Base-by-base conservation (phyloP, 2,888 invertebrate genomes). In the Ectobius pallidus region DNA sequence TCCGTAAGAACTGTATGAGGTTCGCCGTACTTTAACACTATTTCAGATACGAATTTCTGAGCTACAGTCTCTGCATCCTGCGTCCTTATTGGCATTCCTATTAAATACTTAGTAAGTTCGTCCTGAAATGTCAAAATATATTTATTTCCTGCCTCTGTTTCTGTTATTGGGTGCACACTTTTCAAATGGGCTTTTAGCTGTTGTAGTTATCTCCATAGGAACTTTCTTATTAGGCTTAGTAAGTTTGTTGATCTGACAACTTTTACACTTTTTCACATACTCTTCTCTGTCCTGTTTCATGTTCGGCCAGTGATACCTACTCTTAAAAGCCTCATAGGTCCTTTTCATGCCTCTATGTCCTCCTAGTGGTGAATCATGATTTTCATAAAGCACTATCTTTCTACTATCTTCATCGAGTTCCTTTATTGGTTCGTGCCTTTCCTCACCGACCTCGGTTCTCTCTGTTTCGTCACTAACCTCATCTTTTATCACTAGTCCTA, bases 51-150 rank as follows among this genome's bases (percentile, higher is more conserved):
- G 18, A 79, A 69, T 9, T 61, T 73, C 32, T 74, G 67, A 0
- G 81, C 80, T 7, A 81, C 76, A 0, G 80, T 80, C 6, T 73
- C 74, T 0, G 81, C 77, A 61, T 77, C 78, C 20, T 79, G 78
- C 44, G 81, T 78, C 0, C 78, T 78, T 16, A 81, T 61, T 2
- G 81, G 77, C 30, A 70, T 25, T 0, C 4, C 46, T 14, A 32
- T 9, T 4, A 55, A 0, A 11, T 30, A 69, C 27, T 49, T 69
- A 2, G 27, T 52, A 16, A 70, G 22, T 16, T 44, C 46, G 30
- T 61, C 70, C 34, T 70, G 70, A 52, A 7, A 55, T 0, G 55
- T 69, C 18, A 55, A 20, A 18, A 55, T 55, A 14, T n/a, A 69
- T 34, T 20, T 52, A 27, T 55, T 69, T n/a, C 55, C 34, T 11